Evolutionary conservation across 2,113 vertebrate species (phyloP), one percentile per base, ranked within the genome.

Genomic region (Chaenocephalus aceratus): DNA sequence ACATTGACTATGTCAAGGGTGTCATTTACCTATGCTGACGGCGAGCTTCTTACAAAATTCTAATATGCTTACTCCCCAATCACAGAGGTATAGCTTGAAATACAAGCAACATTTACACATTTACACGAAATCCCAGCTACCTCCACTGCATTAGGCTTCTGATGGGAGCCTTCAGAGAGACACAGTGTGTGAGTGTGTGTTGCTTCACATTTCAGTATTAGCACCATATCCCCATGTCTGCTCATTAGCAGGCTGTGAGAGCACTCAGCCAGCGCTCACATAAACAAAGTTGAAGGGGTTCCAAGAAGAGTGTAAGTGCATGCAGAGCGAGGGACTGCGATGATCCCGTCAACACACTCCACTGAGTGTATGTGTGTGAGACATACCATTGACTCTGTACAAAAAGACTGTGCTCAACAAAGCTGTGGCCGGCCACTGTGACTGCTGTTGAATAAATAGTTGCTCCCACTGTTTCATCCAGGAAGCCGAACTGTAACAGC

Each of bases 211-310:
- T 62, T 74, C 62, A 67, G 72, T 26, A 75, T 80, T 75, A 73
- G 63, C 61, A 57, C 12, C 66, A 59, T 64, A 85, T 87, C 79
- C 76, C 79, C 65, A 75, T 66, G 77, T 66, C 77, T 81, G 82
- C 85, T 89, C 88, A 83, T 89, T 89, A 89, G 74, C 71, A 75
- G 70, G 66, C 79, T 75, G 62, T 41, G 5, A 76, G 77, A 77
- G 69, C 51, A 41, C 68, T 75, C 30, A 51, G 79, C 72, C 79
- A 77, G 64, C 54, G 80, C 61, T 73, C 75, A 72, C 21, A 71
- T 70, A 76, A 62, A 72, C 73, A 87, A 80, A 80, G 77, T 83
- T 83, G 71, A 77, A 83, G 67, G 52, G 62, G 80, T 75, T 87
- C 85, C 67, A 64, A 76, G 36, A 77, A 64, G 63, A 59, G 57